These are phyloP conservation scores for Papio anubis DNA, from an alignment of 2,113 vertebrate species.

Conservation along the genomic window DNA sequence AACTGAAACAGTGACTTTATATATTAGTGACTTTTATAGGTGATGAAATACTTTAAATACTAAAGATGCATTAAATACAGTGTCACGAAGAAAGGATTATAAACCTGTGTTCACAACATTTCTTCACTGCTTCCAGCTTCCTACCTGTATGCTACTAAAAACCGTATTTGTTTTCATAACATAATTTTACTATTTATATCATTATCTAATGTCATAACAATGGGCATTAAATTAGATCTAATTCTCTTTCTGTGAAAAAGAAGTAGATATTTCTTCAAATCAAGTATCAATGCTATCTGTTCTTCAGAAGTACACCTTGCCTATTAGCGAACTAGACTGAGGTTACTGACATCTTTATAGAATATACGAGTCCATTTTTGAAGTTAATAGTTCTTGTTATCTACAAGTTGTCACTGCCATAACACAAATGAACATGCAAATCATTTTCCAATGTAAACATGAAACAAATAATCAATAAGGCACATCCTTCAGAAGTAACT, in stretches of 20 bases:
- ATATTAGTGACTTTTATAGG: not conserved
- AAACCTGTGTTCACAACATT: not conserved
- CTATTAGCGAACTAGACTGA: conserved; percentile 31
- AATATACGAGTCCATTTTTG: conserved; percentile 42
- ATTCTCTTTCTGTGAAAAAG: conserved; percentile 23
- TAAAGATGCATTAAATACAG: not conserved
- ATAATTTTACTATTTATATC: conserved; percentile 32
- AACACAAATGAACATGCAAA: conserved; percentile 52
- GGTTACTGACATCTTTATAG: conserved; percentile 54
- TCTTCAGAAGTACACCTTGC: conserved; percentile 42
- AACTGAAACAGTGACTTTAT: not conserved
- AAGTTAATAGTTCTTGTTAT: conserved; percentile 19
- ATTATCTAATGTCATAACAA: conserved; percentile 23
- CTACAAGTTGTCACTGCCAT: not conserved
- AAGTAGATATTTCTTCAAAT: conserved; percentile 22
- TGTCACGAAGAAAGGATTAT: conserved; percentile 25
- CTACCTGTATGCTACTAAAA: not conserved
- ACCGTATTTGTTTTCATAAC: conserved; percentile 13
- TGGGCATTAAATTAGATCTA: conserved; percentile 42
- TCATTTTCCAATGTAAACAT: conserved; percentile 25
- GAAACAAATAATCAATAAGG: not conserved
- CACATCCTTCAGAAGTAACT: not conserved
- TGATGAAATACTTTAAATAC: not conserved
- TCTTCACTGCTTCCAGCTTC: conserved; percentile 34
- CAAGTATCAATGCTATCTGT: conserved; percentile 13